Base-by-base conservation (phyloP, 2,888 invertebrate genomes). In the Spodoptera picta region DNA sequence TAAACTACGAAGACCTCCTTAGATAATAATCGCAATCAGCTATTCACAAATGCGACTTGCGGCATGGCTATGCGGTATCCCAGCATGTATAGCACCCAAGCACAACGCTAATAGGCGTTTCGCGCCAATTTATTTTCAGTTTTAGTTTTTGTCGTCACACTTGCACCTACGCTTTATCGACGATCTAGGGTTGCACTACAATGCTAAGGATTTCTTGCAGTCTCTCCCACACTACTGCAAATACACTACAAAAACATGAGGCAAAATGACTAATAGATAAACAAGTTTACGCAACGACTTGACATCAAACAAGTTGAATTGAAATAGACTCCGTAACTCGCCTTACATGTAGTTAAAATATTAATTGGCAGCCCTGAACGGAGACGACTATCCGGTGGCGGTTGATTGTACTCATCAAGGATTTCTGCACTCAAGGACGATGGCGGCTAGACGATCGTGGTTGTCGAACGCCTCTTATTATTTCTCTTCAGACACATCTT, bases 341-440 rank as follows among this genome's bases (percentile, higher is more conserved):
- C 78, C 79, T 79, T 81, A 83, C 76, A 83, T 82, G 85, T 84
- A 86, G 81, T 84, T 87, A 87, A 84, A 87, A 83, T 82, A 89
- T 86, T 89, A 90, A 90, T 92, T 87, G 92, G 85, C 91, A 92
- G 88, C 93, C 93, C 93, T 93, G 90, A 81, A 86, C 87, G 86
- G 80, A 87, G 87, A 80, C 85, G 84, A 89, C 90, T 92, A 91
- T 90, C 91, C 93, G 90, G 92, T 92, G 92, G 92, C 93, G 92
- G 94, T 94, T 94, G 93, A 94, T 92, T 94, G 94, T 93, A 93
- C 94, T 92, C 94, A 94, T 94, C 94, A 93, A 94, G 94, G 94
- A 92, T 94, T 92, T 92, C 92, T 92, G 87, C 90, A 90, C 90
- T 93, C 94, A 94, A 94, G 94, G 94, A 94, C 94, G 93, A 85